A percentile compares a stretch with the other conserved stretches of the same genome.
Evolutionary conservation across 2,797 vertebrate genomes (phyloP).

Genomic region (Acipenser oxyrinchus): DNA sequence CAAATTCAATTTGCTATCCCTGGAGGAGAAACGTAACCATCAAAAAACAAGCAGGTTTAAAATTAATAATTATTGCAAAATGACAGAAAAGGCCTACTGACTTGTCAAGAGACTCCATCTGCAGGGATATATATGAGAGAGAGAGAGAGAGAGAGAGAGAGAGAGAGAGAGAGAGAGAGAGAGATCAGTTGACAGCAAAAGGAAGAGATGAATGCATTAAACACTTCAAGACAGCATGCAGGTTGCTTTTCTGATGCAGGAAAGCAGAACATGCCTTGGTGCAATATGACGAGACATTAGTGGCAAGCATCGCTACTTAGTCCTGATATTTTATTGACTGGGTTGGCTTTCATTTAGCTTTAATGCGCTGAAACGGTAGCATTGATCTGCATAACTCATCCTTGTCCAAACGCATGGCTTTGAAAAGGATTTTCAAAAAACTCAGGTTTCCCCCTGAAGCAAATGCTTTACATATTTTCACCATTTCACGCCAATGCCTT

Average conservation of each 20-base stretch:
- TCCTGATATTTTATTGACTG: not conserved
- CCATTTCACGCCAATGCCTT: too few relatives aligned
- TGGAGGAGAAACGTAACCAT: not conserved
- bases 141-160: slow-evolving; percentile 40
- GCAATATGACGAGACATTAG: not conserved
- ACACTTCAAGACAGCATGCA: slow-evolving; percentile 17
- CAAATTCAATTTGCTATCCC: not conserved
- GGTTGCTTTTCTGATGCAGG: slow-evolving; percentile 17
- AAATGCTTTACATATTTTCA: too few relatives aligned
- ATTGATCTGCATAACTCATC: not conserved
- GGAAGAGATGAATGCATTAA: slow-evolving; percentile 24
- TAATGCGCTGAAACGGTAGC: not conserved
- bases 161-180: slow-evolving; percentile 39
- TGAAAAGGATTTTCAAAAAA: not conserved
- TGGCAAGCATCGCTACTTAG: not conserved
- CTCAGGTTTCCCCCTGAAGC: too few relatives aligned
- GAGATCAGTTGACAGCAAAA: slow-evolving; percentile 35
- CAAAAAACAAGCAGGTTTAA: slow-evolving; percentile 17
- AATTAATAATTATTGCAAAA: slow-evolving; percentile 9
- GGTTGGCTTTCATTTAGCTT: not conserved
- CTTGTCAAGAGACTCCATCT: slow-evolving; percentile 90
- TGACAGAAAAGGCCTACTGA: slow-evolving; percentile 73
- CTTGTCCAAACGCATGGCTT: not conserved
- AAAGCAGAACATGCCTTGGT: not conserved
- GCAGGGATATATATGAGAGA: slow-evolving; percentile 46